Conservation (phyloP, 2,113 vertebrate genomes). For the Phocoena sinus region DNA sequence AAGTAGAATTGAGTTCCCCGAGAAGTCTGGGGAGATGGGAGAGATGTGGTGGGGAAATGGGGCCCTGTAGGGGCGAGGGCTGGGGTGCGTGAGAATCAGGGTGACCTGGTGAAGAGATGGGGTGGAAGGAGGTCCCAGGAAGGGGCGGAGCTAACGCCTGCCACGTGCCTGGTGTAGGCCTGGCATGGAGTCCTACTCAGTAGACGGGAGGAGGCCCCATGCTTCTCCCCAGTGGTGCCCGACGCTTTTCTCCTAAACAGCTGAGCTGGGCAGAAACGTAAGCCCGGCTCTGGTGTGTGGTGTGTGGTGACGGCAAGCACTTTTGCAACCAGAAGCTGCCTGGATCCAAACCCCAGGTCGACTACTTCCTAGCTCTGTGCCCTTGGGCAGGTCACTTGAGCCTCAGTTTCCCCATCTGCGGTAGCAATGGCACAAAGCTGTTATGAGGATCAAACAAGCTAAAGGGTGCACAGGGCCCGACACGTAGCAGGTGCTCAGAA, state of each 20-base stretch:
- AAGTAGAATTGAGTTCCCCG: accelerated
- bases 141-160: background rate
- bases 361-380: background rate
- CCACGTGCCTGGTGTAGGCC: accelerated
- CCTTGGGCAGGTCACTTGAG: background rate
- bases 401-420: background rate
- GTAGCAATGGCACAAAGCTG: background rate
- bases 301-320: accelerated
- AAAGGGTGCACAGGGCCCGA: accelerated
- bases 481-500: background rate
- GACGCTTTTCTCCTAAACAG: background rate
- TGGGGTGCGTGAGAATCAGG: too few relatives aligned
- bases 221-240: background rate
- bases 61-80: background rate
- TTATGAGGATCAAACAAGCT: background rate
- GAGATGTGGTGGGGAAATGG: background rate
- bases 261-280: accelerated
- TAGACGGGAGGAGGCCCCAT: accelerated
- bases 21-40: background rate
- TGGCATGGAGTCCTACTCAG: accelerated
- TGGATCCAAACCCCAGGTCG: background rate
- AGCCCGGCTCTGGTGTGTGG: accelerated
- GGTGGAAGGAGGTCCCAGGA: background rate
- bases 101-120: background rate
- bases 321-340: background rate